These are phyloP conservation scores for Physella acuta DNA, from an alignment of 1,140 invertebrate species.

Conservation along the genomic window DNA sequence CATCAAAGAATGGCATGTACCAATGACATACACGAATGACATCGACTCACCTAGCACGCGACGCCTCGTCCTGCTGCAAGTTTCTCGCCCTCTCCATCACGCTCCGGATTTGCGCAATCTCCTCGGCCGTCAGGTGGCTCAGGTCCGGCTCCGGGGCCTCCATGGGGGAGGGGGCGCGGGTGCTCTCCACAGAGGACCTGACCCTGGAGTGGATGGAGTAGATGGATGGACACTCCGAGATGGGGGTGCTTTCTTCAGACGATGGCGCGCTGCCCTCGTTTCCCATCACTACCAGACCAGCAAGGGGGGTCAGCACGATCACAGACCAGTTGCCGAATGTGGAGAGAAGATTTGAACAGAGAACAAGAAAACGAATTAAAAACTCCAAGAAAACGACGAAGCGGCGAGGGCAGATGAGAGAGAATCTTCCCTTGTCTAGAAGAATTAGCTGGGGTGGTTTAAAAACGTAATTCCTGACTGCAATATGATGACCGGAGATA, in stretches of 20 bases:
- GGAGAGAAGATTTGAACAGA: too few species aligned
- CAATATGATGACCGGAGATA: too few species aligned
- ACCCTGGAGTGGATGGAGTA: slow-evolving; percentile 41
- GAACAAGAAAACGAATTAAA: too few species aligned
- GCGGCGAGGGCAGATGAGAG: too few species aligned
- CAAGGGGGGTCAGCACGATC: not conserved
- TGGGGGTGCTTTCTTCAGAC: slow-evolving; percentile 40
- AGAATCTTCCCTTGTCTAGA: too few species aligned
- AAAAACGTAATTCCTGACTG: too few species aligned
- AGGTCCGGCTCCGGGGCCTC: slow-evolving; percentile 65
- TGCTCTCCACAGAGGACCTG: slow-evolving; percentile 45
- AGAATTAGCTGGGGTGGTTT: too few species aligned
- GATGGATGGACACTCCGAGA: slow-evolving; percentile 41
- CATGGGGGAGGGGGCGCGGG: slow-evolving; percentile 63
- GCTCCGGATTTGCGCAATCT: slow-evolving; percentile 66
- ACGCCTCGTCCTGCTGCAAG: slow-evolving; percentile 58
- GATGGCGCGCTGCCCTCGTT: slow-evolving; percentile 47
- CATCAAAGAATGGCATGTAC: too few species aligned
- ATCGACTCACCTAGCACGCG: slow-evolving; percentile 45
- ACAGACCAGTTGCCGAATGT: too few species aligned
- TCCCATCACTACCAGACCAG: slow-evolving; percentile 33
- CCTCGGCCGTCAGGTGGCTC: slow-evolving; percentile 67
- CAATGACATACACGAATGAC: too few species aligned
- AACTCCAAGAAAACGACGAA: too few species aligned
- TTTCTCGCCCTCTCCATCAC: slow-evolving; percentile 69